These are phyloP conservation scores for Leucopsar rothschildi DNA, from an alignment of 2,113 vertebrate genomes.

Conservation along the genomic window DNA sequence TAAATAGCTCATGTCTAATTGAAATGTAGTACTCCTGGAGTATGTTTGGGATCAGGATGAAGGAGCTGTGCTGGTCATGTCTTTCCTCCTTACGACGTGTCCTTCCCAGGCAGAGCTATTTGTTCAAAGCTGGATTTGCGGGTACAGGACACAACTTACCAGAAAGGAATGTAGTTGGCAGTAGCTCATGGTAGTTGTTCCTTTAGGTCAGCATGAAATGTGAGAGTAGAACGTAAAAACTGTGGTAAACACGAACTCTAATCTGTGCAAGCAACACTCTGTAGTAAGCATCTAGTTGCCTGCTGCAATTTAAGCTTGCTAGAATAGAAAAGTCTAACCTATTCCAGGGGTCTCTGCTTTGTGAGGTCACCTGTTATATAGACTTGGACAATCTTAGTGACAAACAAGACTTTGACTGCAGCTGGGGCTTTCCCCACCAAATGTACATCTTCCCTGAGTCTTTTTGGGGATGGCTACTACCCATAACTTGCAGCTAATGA, in stretches of 20 bases:
- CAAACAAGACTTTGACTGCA: neutral
- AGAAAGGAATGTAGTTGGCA: neutral
- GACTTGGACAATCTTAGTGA: constrained; percentile 62
- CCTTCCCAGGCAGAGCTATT: neutral
- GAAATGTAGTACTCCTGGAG: neutral
- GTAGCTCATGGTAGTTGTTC: neutral
- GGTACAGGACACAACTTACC: neutral
- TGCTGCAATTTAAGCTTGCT: constrained; percentile 83
- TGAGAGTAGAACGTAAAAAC: neutral
- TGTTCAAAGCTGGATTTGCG: neutral
- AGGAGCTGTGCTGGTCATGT: neutral
- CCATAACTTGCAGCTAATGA: neutral
- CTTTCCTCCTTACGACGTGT: accelerated
- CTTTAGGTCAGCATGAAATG: neutral
- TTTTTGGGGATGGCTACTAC: neutral
- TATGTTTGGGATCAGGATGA: neutral
- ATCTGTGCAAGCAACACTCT: constrained; percentile 80
- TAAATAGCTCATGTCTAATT: accelerated
- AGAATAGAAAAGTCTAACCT: constrained; percentile 76
- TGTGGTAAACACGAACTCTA: accelerated
- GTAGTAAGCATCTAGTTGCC: constrained; percentile 69
- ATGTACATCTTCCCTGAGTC: neutral
- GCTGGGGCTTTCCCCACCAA: neutral
- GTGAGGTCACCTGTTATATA: constrained; percentile 73
- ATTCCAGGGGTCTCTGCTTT: constrained; percentile 69